Base-by-base conservation (phyloP, 2,888 invertebrate genomes). In the Caradrina kadenii region DNA sequence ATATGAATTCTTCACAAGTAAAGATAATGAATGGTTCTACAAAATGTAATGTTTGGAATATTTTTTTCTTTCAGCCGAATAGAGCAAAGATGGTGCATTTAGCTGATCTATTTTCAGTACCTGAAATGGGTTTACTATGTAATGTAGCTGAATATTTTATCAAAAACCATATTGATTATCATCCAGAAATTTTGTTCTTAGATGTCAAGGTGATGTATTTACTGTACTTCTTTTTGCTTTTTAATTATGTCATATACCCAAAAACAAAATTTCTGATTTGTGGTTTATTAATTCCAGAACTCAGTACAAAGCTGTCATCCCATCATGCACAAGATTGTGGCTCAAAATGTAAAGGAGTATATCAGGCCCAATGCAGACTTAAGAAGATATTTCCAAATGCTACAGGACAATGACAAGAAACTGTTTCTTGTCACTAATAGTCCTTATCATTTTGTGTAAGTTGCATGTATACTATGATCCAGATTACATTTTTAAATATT, bases 341-440 rank as follows among this genome's bases (percentile, higher is more conserved):
- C 98, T 83, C 96, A 97, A 87, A 97, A 98, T 91, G 97, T 98
- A 0, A 96, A 97, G 11, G 97, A 98, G 77, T 99, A 98, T 89
- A 97, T 99, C 74, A 97, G 98, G 87, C 96, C 97, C 13, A 98
- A 98, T 89, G 96, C 96, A 21, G 96, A 97, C 68, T 94, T 99
- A 63, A 96, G 96, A 74, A 96, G 95, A 65, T 98, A 98, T 89
- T 97, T 99, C 81, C 96, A 97, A 76, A 96, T 97, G 85, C 95
- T 99, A 15, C 96, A 96, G 75, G 95, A 96, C 0, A 97, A 97
- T 39, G 97, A 97, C 49, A 99, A 99, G 91, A 98, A 98, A 90
- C 96, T 99, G 80, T 99, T 99, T 93, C 96, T 99, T 69, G 99
- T 99, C 17, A 99, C 99, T 13, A 99, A 99, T 91, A 99, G 99